Percentiles rank a stretch among this genome's conserved stretches.
Conservation (phyloP, 2,888 invertebrate genomes). For the Synergus gifuensis region DNA sequence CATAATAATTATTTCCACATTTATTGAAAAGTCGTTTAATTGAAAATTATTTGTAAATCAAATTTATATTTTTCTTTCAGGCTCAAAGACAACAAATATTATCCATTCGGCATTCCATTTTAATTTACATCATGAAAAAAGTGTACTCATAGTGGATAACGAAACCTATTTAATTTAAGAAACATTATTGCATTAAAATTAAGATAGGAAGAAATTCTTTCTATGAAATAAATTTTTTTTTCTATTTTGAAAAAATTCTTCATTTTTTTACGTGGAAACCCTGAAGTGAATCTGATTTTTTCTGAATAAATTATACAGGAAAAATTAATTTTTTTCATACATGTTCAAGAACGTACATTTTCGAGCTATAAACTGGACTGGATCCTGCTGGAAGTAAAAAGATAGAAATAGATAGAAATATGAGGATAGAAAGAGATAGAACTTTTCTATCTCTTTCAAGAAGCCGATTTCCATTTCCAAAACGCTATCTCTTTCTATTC, state of each 20-base stretch:
- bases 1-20: too few species aligned
- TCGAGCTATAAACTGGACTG: too few species aligned
- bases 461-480: too few species aligned
- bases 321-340: too few species aligned
- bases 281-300: not conserved
- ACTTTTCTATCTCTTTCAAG: too few species aligned
- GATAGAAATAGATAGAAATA: too few species aligned
- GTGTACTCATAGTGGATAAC: not conserved
- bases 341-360: too few species aligned
- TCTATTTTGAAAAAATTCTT: not conserved
- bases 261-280: not conserved
- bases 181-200: not conserved
- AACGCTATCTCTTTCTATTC: too few species aligned
- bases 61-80: conserved; percentile 15
- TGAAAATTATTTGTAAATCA: not conserved
- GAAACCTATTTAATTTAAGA: not conserved
- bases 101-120: conserved; percentile 20
- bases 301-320: not conserved
- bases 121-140: not conserved
- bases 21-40: too few species aligned
- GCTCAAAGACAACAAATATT: conserved; percentile 16
- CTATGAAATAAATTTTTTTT: not conserved
- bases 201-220: too few species aligned
- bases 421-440: too few species aligned
- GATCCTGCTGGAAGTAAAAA: too few species aligned